Conservation (phyloP, 1,140 invertebrate genomes). For the Hermetia illucens region DNA sequence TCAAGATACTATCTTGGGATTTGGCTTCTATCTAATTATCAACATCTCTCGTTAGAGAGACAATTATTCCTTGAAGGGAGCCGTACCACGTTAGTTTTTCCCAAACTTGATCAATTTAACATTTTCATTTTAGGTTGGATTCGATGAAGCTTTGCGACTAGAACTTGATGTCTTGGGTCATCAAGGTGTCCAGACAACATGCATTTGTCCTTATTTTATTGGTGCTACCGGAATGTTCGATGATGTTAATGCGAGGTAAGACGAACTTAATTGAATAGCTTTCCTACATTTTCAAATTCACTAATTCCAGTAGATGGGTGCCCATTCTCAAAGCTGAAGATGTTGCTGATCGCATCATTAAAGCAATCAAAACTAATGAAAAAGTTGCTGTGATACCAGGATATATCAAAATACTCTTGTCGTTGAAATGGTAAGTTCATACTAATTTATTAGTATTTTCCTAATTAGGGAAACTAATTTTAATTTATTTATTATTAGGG, state of each 20-base stretch:
- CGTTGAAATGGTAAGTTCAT: conserved; percentile 49
- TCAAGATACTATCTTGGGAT: too few relatives aligned
- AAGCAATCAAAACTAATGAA: conserved; percentile 68
- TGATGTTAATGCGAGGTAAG: conserved; percentile 68
- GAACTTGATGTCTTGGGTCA: conserved; percentile 57
- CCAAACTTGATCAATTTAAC: background rate
- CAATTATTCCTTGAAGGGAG: too few relatives aligned
- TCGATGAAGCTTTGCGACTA: conserved; percentile 70
- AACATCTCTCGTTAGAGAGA: too few relatives aligned
- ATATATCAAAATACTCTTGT: conserved; percentile 46
- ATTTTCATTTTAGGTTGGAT: conserved; percentile 40
- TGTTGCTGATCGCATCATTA: conserved; percentile 70
- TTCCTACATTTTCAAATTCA: background rate
- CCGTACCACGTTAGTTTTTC: too few relatives aligned
- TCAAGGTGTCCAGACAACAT: conserved; percentile 69
- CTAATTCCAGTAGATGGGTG: conserved; percentile 43
- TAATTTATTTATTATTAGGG: conserved; percentile 38
- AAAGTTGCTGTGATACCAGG: conserved; percentile 63
- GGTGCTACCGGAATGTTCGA: conserved; percentile 89
- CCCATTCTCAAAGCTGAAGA: conserved; percentile 73
- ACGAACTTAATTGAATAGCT: background rate
- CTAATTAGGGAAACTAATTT: too few relatives aligned
- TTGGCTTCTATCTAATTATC: too few relatives aligned
- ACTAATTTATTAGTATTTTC: background rate
- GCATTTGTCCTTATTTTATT: conserved; percentile 89